A percentile compares a stretch with the other conserved stretches of the same genome.
Evolutionary conservation across 2,888 invertebrate genomes (phyloP).

Genomic region (Sepioteuthis lessoniana): DNA sequence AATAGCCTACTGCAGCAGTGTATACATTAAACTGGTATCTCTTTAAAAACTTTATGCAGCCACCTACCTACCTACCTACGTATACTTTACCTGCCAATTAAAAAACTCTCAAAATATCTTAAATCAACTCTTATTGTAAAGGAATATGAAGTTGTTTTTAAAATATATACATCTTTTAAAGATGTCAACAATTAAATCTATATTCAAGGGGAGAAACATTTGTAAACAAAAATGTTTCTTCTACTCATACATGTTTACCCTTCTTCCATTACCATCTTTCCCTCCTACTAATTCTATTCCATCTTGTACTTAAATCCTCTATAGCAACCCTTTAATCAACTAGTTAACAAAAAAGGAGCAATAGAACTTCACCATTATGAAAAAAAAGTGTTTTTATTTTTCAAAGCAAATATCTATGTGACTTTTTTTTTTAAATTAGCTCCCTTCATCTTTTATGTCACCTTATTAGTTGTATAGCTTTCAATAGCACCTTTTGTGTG

Average conservation of each 20-base stretch:
- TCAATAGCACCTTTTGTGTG: not conserved
- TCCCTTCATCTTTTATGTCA: not conserved
- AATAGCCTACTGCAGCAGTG: slow-evolving; percentile 3
- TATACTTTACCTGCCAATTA: not conserved
- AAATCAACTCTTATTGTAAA: not conserved
- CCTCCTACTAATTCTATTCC: not conserved
- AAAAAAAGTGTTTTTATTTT: not conserved
- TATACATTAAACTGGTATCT: not conserved
- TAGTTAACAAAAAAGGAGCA: not conserved
- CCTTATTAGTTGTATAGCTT: not conserved
- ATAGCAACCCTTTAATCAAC: not conserved
- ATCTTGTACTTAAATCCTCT: not conserved
- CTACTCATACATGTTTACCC: not conserved
- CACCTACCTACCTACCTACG: not conserved
- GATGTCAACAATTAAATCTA: not conserved
- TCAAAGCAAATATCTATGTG: not conserved
- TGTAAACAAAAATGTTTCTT: not conserved
- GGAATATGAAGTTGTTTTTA: no score
- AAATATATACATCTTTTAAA: not conserved
- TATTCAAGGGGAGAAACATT: not conserved
- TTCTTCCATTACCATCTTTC: not conserved
- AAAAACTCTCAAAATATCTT: not conserved
- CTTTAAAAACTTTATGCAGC: not conserved
- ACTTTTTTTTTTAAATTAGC: not conserved
- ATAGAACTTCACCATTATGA: not conserved